Evolutionary conservation across 2,797 vertebrate species (phyloP).

Genomic region (Chromobotia macracanthus): DNA sequence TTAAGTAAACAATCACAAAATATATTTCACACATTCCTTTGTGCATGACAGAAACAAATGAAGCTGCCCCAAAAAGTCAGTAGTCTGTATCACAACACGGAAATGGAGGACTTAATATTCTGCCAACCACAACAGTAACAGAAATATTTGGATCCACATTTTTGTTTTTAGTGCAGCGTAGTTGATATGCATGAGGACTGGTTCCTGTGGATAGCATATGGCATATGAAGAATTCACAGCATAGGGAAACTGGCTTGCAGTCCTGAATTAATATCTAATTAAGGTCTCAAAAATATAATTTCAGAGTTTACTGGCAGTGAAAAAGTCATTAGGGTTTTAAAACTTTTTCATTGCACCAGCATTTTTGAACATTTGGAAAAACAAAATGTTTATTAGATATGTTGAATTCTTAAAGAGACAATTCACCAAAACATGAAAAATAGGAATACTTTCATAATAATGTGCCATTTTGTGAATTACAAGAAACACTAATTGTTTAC

Average conservation of each 20-base stretch:
- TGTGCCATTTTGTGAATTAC: too few relatives aligned
- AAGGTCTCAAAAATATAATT: slow-evolving; percentile 16
- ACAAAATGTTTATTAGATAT: neutral
- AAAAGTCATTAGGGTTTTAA: slow-evolving; percentile 6
- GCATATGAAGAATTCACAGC: slow-evolving; percentile 15
- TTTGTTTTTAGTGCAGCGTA: neutral
- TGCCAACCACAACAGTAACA: neutral
- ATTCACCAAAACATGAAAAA: neutral
- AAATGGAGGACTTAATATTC: neutral
- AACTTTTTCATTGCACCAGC: neutral
- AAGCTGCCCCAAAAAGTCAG: neutral
- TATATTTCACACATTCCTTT: neutral
- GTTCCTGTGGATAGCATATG: slow-evolving; percentile 20
- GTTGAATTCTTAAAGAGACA: neutral
- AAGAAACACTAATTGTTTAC: too few relatives aligned
- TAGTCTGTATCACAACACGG: neutral
- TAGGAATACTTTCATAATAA: too few relatives aligned
- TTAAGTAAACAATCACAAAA: neutral
- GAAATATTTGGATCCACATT: neutral
- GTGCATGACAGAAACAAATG: neutral
- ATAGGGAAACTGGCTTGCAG: slow-evolving; percentile 21
- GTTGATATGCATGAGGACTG: slow-evolving; percentile 23
- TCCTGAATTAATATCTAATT: slow-evolving; percentile 24
- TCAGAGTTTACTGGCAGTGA: slow-evolving; percentile 11
- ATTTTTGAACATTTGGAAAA: neutral